phyloP scores from a whole-genome alignment of 2,888 invertebrate genomes.

The Holacanthella duospinosa region DNA sequence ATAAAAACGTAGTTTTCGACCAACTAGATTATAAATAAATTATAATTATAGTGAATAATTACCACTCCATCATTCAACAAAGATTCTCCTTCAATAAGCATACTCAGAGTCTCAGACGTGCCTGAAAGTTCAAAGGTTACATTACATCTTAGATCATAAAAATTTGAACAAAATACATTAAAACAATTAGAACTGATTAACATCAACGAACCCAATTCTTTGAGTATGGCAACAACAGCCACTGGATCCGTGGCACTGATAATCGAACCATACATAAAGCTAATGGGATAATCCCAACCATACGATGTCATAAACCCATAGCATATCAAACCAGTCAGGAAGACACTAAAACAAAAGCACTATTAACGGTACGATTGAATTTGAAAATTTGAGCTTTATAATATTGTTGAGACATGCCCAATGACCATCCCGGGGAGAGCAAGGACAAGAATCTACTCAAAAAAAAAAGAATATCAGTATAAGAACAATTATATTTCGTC shows the following conservation, averaged over 20 bases:
- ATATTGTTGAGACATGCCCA: background rate
- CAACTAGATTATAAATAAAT: background rate
- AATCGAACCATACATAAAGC: slow-evolving; percentile 42
- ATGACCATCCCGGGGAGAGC: slow-evolving; percentile 1
- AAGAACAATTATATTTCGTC: no score
- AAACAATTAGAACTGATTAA: no score
- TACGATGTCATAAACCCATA: slow-evolving; percentile 34
- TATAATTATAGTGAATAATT: slow-evolving; percentile 42
- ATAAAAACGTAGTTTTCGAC: no score
- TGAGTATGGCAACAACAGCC: slow-evolving; percentile 44
- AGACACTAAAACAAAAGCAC: no score
- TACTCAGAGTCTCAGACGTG: slow-evolving; percentile 23
- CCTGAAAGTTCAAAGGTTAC: no score
- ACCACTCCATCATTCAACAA: slow-evolving; percentile 46
- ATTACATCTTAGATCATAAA: background rate
- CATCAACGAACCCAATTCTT: slow-evolving; percentile 41
- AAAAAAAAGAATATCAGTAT: background rate
- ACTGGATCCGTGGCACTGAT: slow-evolving; percentile 46
- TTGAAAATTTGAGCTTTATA: background rate
- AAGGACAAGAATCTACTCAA: background rate
- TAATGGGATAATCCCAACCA: slow-evolving; percentile 35
- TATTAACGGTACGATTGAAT: background rate
- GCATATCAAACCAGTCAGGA: slow-evolving; percentile 29
- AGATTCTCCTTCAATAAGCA: slow-evolving; percentile 45
- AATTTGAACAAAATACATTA: no score